Evolutionary conservation across 2,888 invertebrate species (phyloP).

Genomic region (Torymus texanus): DNA sequence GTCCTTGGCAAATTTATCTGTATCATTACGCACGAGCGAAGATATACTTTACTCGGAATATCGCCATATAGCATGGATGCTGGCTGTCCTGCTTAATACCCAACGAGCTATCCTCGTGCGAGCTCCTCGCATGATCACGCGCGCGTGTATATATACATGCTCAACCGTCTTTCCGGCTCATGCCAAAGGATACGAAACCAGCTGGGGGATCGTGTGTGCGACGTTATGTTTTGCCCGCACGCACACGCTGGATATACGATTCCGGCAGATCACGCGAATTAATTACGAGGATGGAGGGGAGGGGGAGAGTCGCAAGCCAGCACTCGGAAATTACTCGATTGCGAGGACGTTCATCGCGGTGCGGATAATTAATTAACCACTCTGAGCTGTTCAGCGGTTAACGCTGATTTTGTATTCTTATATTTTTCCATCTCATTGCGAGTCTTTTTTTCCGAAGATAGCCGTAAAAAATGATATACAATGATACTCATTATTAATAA

Average conservation of each 20-base stretch:
- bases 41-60: too few species aligned
- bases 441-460: too few species aligned
- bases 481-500: too few species aligned
- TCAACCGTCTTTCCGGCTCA: neutral
- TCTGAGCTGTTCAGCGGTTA: too few species aligned
- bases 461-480: too few species aligned
- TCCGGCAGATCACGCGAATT: conserved; percentile 38
- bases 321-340: conserved; percentile 33
- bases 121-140: neutral
- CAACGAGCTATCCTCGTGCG: neutral
- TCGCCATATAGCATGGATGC: neutral
- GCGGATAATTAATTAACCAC: conserved; percentile 29
- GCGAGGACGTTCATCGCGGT: neutral
- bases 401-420: too few species aligned
- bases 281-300: conserved; percentile 8
- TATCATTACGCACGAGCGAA: neutral
- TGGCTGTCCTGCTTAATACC: neutral
- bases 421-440: too few species aligned
- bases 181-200: neutral
- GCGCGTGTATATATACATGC: neutral
- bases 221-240: conserved; percentile 32
- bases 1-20: too few species aligned
- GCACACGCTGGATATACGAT: conserved; percentile 29
- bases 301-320: neutral
- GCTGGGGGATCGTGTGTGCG: conserved; percentile 13